These are phyloP conservation scores for Odontomachus brunneus DNA, from an alignment of 1,140 invertebrate genomes.

Conservation along the genomic window DNA sequence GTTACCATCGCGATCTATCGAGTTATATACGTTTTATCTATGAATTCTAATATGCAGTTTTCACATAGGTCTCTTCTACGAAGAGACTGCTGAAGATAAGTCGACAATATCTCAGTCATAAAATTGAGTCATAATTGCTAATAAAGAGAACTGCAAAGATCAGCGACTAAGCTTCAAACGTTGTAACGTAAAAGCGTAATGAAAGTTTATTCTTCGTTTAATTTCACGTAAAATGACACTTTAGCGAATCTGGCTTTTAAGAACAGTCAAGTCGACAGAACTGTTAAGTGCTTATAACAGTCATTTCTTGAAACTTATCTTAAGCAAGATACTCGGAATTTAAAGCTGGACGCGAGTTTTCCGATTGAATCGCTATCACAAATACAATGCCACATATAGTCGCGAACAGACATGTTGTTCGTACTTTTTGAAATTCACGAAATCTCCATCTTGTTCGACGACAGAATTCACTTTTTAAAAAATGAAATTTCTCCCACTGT, in stretches of 20 bases:
- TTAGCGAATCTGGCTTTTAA: background rate
- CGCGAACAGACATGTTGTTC: too few species aligned
- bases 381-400: too few species aligned
- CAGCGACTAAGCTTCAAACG: background rate
- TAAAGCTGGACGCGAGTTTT: too few species aligned
- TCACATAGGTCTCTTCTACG: background rate
- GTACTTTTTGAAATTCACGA: too few species aligned
- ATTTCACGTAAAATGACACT: background rate
- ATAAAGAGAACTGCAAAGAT: background rate
- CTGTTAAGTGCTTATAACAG: too few species aligned
- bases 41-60: background rate
- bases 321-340: too few species aligned
- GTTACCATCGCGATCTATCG: background rate
- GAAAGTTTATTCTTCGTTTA: conserved; percentile 10
- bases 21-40: background rate
- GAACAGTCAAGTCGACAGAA: background rate
- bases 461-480: too few species aligned
- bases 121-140: conserved; percentile 3
- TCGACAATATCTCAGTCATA: conserved; percentile 2
- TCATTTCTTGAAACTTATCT: too few species aligned
- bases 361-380: too few species aligned
- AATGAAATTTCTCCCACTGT: too few species aligned
- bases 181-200: background rate
- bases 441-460: too few species aligned
- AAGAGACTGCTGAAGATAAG: background rate